Evolutionary conservation across 2,888 invertebrate species (phyloP).

Genomic region (Hirtodrosophila duncani): DNA sequence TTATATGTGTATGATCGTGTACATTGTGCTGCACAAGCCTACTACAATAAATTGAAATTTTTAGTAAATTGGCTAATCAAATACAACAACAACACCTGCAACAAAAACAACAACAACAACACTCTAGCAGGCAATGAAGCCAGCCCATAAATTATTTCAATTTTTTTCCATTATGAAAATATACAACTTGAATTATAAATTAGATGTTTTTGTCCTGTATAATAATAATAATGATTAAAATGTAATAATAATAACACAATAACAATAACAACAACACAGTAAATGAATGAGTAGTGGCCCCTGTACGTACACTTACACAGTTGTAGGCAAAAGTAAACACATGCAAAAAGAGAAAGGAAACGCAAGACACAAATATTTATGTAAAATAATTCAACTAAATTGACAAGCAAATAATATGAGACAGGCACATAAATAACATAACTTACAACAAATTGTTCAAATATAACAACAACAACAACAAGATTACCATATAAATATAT

Average conservation of each 20-base stretch:
- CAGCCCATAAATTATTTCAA: conserved; percentile 33
- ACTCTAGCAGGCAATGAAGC: conserved; percentile 7
- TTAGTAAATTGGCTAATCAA: conserved; percentile 24
- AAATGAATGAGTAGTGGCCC: conserved; percentile 49
- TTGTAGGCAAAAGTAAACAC: conserved; percentile 57
- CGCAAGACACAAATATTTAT: conserved; percentile 61
- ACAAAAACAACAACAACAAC: conserved; percentile 32
- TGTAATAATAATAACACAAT: conserved; percentile 63
- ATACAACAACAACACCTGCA: conserved; percentile 18
- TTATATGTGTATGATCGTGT: conserved; percentile 9
- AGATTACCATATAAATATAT: conserved; percentile 6
- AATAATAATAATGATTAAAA: conserved; percentile 48
- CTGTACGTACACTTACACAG: conserved; percentile 41
- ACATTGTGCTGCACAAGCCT: conserved; percentile 55
- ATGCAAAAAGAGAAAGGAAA: conserved; percentile 25
- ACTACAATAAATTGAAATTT: conserved; percentile 49
- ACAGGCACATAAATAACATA: conserved; percentile 42
- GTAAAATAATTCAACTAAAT: conserved; percentile 71
- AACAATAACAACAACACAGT: conserved; percentile 51
- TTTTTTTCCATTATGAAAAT: conserved; percentile 62
- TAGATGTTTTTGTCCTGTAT: conserved; percentile 78
- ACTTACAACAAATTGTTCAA: conserved; percentile 55
- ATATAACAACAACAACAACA: conserved; percentile 28
- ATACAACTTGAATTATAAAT: conserved; percentile 56
- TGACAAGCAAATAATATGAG: conserved; percentile 19